phyloP scores from a whole-genome alignment of 2,888 invertebrate species.

The Chirona hameri region DNA sequence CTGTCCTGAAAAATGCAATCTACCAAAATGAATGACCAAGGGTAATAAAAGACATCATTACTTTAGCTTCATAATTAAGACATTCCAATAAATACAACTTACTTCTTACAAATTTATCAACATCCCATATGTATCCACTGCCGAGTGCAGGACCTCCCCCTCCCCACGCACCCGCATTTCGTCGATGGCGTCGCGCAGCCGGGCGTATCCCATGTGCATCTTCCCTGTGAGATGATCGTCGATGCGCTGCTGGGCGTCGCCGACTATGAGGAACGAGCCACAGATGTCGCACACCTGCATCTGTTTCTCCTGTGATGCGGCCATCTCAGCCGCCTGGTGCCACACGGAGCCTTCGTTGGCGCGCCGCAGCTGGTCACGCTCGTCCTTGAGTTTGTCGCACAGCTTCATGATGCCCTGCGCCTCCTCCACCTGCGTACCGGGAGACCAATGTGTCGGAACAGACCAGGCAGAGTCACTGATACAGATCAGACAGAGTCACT shows the following conservation, averaged over 20 bases:
- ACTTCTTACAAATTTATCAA: no score
- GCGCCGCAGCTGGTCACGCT: constrained; percentile 68
- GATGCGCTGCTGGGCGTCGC: constrained; percentile 95
- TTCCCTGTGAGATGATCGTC: constrained; percentile 98
- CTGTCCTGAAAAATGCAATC: no score
- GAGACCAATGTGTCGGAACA: not conserved
- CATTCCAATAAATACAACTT: no score
- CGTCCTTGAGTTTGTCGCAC: constrained; percentile 91
- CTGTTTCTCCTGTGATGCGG: constrained; percentile 88
- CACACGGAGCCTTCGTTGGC: constrained; percentile 44
- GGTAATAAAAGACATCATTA: no score
- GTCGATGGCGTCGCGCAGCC: constrained; percentile 56
- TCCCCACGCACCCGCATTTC: constrained; percentile 51
- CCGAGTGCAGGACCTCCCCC: no score
- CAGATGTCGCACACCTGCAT: constrained; percentile 99
- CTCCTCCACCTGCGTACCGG: constrained; percentile 67
- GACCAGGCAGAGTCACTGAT: no score
- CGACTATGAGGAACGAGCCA: constrained; percentile 97
- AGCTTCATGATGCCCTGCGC: constrained; percentile 94
- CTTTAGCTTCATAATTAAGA: no score
- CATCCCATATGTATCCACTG: no score
- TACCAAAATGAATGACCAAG: no score
- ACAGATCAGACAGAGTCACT: no score
- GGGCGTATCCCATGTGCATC: constrained; percentile 89
- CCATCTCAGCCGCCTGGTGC: constrained; percentile 70